phyloP scores from a whole-genome alignment of 1,140 invertebrate species.

The Tenebrio molitor region DNA sequence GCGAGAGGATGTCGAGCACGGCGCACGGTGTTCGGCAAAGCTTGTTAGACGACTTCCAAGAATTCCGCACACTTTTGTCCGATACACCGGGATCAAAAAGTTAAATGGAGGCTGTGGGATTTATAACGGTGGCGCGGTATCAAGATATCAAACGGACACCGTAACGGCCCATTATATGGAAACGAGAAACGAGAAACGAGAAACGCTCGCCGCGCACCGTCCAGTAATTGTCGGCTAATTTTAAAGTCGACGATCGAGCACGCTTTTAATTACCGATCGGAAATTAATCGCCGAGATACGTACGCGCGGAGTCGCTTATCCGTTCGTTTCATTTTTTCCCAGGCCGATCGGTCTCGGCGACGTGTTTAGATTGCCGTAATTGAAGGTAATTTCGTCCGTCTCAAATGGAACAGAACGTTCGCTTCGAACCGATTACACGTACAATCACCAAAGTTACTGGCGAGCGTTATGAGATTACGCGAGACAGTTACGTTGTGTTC shows the following conservation, averaged over 20 bases:
- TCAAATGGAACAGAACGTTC: no score
- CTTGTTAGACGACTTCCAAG: conserved; percentile 53
- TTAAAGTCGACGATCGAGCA: not conserved
- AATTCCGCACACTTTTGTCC: conserved; percentile 34
- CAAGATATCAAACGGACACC: conserved; percentile 54
- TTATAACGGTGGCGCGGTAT: conserved; percentile 48
- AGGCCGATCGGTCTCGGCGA: not conserved
- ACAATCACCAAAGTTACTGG: no score
- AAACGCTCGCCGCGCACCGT: no score
- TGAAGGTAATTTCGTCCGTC: no score
- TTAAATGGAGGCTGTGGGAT: conserved; percentile 42
- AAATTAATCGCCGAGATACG: conserved; percentile 12
- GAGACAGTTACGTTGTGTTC: no score
- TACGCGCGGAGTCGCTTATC: not conserved
- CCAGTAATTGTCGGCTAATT: conserved; percentile 14
- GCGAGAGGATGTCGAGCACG: not conserved
- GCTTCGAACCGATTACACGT: no score
- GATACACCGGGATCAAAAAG: conserved; percentile 47
- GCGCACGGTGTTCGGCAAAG: not conserved
- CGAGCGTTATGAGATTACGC: no score
- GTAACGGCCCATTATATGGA: conserved; percentile 58
- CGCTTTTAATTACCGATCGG: conserved; percentile 33
- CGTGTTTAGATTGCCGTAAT: no score
- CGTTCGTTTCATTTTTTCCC: not conserved
- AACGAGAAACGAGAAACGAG: no score